Conservation (phyloP, 2,797 vertebrate species). For the Sebastes iracundus region DNA sequence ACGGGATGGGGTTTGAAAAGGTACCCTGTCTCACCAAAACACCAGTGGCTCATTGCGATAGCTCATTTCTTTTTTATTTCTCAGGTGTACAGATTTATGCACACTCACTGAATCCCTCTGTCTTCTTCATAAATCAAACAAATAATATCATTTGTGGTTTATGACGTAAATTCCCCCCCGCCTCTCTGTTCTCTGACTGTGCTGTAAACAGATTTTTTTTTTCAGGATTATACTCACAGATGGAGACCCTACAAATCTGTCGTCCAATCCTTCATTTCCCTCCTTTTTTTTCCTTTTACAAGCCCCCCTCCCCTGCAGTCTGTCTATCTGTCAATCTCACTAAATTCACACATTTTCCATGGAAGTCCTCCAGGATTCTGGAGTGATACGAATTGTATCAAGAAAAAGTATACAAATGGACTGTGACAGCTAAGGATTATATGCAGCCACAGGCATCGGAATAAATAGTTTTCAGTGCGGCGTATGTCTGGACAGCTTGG, state of each 20-base stretch:
- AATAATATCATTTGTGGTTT: slow-evolving; percentile 51
- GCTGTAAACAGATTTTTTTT: slow-evolving; percentile 69
- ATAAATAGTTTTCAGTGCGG: slow-evolving; percentile 40
- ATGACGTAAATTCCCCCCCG: slow-evolving; percentile 39
- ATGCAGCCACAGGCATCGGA: slow-evolving; percentile 47
- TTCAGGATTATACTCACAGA: slow-evolving; percentile 78
- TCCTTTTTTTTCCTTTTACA: slow-evolving; percentile 14
- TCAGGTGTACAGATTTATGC: background rate
- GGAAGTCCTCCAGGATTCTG: slow-evolving; percentile 49
- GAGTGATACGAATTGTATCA: slow-evolving; percentile 51
- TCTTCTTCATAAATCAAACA: slow-evolving; percentile 20
- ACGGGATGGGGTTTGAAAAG: slow-evolving; percentile 44
- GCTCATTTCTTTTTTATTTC: background rate
- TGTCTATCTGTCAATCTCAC: slow-evolving; percentile 51
- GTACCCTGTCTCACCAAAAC: slow-evolving; percentile 10
- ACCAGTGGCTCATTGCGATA: slow-evolving; percentile 22
- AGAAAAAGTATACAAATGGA: slow-evolving; percentile 55
- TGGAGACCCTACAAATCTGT: slow-evolving; percentile 75
- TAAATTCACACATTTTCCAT: slow-evolving; percentile 67
- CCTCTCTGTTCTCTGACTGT: slow-evolving; percentile 34
- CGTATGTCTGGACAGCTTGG: slow-evolving; percentile 45
- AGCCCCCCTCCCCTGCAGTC: background rate
- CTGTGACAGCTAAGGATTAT: slow-evolving; percentile 54
- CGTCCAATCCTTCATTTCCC: slow-evolving; percentile 58
- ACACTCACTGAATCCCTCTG: slow-evolving; percentile 3